phyloP scores from a whole-genome alignment of 64 coral and sea anemone genomes.

The Astreopora myriophthalma region DNA sequence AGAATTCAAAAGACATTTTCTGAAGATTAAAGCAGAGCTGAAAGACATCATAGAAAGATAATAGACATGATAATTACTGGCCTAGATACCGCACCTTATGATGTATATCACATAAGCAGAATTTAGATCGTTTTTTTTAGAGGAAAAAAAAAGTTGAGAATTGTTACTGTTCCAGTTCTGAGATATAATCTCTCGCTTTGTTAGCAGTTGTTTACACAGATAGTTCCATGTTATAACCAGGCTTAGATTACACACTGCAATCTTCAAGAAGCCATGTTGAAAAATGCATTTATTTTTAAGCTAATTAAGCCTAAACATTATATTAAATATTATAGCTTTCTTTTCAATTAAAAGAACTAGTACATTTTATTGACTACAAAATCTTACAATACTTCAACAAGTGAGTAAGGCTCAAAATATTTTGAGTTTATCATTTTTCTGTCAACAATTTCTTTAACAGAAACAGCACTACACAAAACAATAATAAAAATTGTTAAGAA shows the following conservation, averaged over 20 bases:
- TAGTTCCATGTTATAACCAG: no score
- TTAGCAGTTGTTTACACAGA: background rate
- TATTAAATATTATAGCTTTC: background rate
- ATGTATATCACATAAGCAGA: background rate
- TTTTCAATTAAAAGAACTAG: background rate
- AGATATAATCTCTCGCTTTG: background rate
- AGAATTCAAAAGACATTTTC: slow-evolving; percentile 97
- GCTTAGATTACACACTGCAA: background rate
- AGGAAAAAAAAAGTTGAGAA: background rate
- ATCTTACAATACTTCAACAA: no score
- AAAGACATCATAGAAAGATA: slow-evolving; percentile 73
- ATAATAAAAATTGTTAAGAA: background rate
- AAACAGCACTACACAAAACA: background rate
- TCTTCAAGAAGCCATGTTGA: background rate
- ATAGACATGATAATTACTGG: background rate
- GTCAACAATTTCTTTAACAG: background rate
- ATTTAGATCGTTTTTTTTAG: background rate
- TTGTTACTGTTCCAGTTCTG: background rate
- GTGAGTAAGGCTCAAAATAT: no score
- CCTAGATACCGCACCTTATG: background rate
- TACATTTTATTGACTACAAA: background rate
- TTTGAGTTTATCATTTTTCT: no score
- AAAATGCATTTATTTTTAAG: background rate
- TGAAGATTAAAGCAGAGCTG: slow-evolving; percentile 87
- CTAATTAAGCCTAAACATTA: background rate